phyloP scores from a whole-genome alignment of 2,888 invertebrate species.

The Chydorus sphaericus region DNA sequence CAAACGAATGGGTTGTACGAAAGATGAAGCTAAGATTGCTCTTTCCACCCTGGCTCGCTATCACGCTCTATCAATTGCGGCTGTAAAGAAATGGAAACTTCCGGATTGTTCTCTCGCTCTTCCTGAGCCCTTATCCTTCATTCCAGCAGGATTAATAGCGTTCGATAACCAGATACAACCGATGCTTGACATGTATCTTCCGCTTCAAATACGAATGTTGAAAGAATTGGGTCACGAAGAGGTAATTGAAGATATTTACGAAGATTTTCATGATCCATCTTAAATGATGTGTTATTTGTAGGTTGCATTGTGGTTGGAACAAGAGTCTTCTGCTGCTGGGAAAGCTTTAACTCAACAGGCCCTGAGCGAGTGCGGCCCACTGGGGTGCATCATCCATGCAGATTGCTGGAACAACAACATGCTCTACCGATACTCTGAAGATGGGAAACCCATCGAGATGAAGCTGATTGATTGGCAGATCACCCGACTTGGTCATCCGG shows the following conservation, averaged over 20 bases:
- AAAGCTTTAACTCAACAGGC: background rate
- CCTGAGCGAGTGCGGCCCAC: background rate
- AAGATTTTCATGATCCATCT: too few species aligned
- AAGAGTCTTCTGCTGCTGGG: too few species aligned
- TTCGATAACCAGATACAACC: background rate
- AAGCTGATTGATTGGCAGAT: conserved; percentile 2
- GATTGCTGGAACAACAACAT: conserved; percentile 15
- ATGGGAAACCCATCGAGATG: too few species aligned
- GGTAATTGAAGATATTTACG: too few species aligned
- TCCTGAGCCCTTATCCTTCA: background rate
- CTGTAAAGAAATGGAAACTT: background rate
- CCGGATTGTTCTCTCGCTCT: too few species aligned
- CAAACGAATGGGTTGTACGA: conserved; percentile 9
- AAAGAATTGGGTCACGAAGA: too few species aligned
- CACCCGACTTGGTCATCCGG: background rate
- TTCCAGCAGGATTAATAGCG: background rate
- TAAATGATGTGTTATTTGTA: too few species aligned
- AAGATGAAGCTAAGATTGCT: conserved; percentile 1
- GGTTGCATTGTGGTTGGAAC: background rate
- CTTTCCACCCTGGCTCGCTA: conserved; percentile 10
- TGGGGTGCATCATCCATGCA: conserved; percentile 10
- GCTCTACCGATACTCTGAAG: conserved; percentile 10
- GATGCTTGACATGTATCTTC: background rate
- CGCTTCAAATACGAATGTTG: too few species aligned
- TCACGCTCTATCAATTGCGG: conserved; percentile 3